These are phyloP conservation scores for Drosophila lini DNA, from an alignment of 1,140 invertebrate genomes.

Conservation along the genomic window DNA sequence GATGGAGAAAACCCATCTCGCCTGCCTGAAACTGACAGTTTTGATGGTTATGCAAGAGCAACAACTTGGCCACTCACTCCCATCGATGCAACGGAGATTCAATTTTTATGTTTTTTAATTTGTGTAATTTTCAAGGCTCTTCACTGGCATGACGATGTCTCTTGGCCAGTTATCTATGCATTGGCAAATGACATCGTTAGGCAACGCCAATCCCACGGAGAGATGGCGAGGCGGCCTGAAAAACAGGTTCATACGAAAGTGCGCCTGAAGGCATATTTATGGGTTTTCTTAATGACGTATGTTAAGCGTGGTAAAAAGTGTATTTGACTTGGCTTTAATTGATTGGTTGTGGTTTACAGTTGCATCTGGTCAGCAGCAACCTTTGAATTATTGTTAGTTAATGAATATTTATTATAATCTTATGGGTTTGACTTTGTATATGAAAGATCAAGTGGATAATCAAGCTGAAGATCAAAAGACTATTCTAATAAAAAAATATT, in stretches of 20 bases:
- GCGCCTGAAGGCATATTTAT: constrained; percentile 42
- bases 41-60: constrained; percentile 34
- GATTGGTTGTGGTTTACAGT: constrained; percentile 22
- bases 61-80: constrained; percentile 9
- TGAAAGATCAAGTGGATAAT: neutral
- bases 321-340: constrained; percentile 30
- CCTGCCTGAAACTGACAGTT: constrained; percentile 21
- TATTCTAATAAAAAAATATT: neutral
- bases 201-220: constrained; percentile 28
- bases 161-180: constrained; percentile 35
- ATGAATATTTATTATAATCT: constrained; percentile 4
- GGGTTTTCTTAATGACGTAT: constrained; percentile 37
- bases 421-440: neutral
- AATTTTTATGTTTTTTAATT: constrained; percentile 25
- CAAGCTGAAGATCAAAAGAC: neutral
- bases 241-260: constrained; percentile 34
- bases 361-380: constrained; percentile 1
- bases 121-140: constrained; percentile 41
- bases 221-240: constrained; percentile 6
- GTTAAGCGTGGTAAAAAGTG: constrained; percentile 17
- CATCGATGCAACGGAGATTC: constrained; percentile 24
- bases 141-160: constrained; percentile 19
- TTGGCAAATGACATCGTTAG: constrained; percentile 53
- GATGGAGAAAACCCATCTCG: constrained; percentile 18
- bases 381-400: constrained; percentile 7